Evolutionary conservation across 2,113 vertebrate genomes (phyloP).

Genomic region (Pandion haliaetus): DNA sequence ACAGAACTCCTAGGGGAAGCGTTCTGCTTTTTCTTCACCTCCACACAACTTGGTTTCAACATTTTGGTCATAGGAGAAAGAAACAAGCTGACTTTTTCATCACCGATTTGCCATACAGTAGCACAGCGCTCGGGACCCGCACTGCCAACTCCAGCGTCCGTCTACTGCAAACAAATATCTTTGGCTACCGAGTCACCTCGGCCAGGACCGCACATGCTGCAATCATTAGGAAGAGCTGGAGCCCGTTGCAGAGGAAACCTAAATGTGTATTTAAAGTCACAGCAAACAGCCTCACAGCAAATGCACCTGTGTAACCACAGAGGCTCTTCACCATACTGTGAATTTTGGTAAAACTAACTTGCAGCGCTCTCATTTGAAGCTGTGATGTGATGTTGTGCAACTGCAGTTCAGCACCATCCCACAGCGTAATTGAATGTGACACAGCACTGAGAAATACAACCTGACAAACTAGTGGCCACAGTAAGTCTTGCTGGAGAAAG

Average conservation of each 20-base stretch:
- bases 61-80: neutral
- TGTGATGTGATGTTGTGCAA: neutral
- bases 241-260: neutral
- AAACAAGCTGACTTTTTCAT: neutral
- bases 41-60: neutral
- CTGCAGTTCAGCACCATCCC: neutral
- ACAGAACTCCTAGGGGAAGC: neutral
- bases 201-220: accelerated
- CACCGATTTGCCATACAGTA: accelerated
- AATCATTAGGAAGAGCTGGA: neutral
- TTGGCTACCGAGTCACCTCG: accelerated
- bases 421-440: neutral
- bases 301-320: neutral
- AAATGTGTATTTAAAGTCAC: accelerated
- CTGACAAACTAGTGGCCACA: neutral
- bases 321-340: neutral
- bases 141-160: accelerated
- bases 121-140: neutral
- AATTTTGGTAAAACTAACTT: neutral
- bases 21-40: no score
- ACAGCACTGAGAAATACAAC: neutral
- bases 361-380: neutral
- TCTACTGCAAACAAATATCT: accelerated
- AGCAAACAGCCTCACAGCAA: neutral
- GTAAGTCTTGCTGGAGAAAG: neutral